phyloP scores from a whole-genome alignment of 2,888 invertebrate species.

The Agrotis segetum region DNA sequence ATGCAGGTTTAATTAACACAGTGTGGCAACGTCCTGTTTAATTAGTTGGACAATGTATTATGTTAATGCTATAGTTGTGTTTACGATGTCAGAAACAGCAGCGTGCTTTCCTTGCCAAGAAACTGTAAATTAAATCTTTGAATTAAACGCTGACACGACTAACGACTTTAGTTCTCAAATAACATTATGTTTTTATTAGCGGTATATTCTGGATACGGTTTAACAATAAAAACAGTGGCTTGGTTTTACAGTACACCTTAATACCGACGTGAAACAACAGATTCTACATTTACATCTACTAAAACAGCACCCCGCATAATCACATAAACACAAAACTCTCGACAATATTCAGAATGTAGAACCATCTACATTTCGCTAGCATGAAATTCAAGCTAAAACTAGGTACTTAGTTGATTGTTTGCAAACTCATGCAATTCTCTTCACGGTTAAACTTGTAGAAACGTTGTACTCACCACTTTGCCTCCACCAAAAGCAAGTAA shows the following conservation, averaged over 20 bases:
- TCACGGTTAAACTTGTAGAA: neutral
- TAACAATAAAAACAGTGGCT: slow-evolving; percentile 8
- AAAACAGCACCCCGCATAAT: neutral
- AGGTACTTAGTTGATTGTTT: too few species aligned
- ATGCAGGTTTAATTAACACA: slow-evolving; percentile 54
- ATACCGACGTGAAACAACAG: slow-evolving; percentile 8
- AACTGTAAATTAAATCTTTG: slow-evolving; percentile 27
- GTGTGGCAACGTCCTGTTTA: slow-evolving; percentile 37
- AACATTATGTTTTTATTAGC: slow-evolving; percentile 43
- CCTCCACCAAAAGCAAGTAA: slow-evolving; percentile 93
- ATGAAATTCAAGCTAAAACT: neutral
- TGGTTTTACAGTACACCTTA: slow-evolving; percentile 10
- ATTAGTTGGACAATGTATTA: slow-evolving; percentile 51
- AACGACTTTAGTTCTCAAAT: slow-evolving; percentile 33
- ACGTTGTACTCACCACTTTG: slow-evolving; percentile 91
- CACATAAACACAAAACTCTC: neutral
- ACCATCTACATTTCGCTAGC: neutral
- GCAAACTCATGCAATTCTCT: too few species aligned
- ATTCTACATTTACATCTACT: slow-evolving; percentile 3
- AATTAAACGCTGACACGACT: slow-evolving; percentile 32
- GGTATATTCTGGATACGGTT: slow-evolving; percentile 6
- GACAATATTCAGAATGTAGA: neutral
- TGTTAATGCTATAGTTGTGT: slow-evolving; percentile 34
- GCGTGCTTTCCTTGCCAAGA: slow-evolving; percentile 33
- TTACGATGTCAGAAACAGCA: slow-evolving; percentile 15